phyloP scores from a whole-genome alignment of 2,888 invertebrate genomes.

The Ophraella communa region DNA sequence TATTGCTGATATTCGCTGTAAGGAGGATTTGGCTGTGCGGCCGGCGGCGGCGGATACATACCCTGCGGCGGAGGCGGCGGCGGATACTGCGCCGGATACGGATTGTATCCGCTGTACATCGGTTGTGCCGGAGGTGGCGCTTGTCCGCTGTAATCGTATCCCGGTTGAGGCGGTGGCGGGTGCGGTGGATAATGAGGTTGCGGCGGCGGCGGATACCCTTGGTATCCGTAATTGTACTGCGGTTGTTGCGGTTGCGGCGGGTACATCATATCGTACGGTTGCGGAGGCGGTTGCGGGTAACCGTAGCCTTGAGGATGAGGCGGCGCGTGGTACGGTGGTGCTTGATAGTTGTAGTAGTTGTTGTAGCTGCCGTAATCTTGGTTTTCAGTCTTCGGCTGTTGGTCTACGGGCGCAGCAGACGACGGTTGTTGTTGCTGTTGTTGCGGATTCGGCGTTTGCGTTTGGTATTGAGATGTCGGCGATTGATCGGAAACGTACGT shows the following conservation, averaged over 20 bases:
- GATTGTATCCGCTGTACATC: constrained; percentile 38
- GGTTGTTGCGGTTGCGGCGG: constrained; percentile 48
- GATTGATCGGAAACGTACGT: constrained; percentile 52
- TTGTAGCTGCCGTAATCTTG: constrained; percentile 36
- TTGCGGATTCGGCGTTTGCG: constrained; percentile 42
- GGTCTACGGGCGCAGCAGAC: background rate
- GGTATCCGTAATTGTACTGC: constrained; percentile 50
- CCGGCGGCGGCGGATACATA: constrained; percentile 48
- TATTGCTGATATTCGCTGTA: constrained; percentile 54
- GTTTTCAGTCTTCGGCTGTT: constrained; percentile 31
- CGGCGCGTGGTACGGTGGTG: constrained; percentile 45
- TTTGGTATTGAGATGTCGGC: constrained; percentile 35
- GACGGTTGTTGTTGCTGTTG: constrained; percentile 37
- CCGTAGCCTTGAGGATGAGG: constrained; percentile 50
- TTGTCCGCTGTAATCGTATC: constrained; percentile 38
- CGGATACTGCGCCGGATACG: constrained; percentile 51
- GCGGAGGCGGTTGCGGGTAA: constrained; percentile 52
- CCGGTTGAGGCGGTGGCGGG: constrained; percentile 39
- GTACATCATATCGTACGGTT: constrained; percentile 55
- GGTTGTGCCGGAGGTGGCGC: constrained; percentile 40
- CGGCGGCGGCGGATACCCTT: constrained; percentile 52
- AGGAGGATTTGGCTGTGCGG: constrained; percentile 42
- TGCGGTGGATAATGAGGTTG: constrained; percentile 51
- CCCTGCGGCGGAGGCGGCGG: constrained; percentile 48
- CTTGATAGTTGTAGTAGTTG: constrained; percentile 49